These are phyloP conservation scores for Clangula hyemalis DNA, from an alignment of 2,797 vertebrate genomes.

Conservation along the genomic window DNA sequence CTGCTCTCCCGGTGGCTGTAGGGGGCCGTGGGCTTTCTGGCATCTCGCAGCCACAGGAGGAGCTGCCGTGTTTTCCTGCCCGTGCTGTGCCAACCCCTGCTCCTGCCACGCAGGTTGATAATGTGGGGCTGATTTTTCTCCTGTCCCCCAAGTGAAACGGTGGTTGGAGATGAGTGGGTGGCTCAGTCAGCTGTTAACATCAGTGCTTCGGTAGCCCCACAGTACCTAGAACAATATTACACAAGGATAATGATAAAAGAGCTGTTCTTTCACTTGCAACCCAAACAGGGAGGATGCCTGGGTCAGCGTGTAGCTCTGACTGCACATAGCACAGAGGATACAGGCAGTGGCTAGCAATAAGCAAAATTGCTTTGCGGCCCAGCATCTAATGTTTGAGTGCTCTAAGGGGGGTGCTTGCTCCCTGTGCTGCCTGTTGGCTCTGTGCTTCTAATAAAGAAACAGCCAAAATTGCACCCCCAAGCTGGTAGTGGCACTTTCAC, in stretches of 20 bases:
- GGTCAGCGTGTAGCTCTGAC: background rate
- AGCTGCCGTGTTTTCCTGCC: background rate
- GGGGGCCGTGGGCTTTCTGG: background rate
- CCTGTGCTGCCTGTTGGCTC: background rate
- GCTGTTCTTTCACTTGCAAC: accelerated
- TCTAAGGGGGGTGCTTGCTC: background rate
- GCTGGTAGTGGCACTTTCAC: background rate
- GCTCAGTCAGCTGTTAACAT: background rate
- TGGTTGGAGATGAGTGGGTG: background rate
- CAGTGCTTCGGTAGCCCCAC: background rate
- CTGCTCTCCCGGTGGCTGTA: background rate
- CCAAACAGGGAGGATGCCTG: accelerated
- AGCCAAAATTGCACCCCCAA: background rate
- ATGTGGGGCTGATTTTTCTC: background rate
- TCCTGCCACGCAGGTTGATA: background rate
- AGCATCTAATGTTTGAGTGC: background rate
- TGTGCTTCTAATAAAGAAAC: background rate
- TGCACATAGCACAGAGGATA: background rate
- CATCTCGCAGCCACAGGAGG: accelerated
- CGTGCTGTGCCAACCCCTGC: background rate
- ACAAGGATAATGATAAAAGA: background rate
- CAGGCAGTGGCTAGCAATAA: background rate
- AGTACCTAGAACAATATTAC: background rate
- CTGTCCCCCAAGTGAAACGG: accelerated
- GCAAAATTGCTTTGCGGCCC: background rate